Base-by-base conservation (phyloP, 1,140 invertebrate genomes). In the Coboldia fuscipes region DNA sequence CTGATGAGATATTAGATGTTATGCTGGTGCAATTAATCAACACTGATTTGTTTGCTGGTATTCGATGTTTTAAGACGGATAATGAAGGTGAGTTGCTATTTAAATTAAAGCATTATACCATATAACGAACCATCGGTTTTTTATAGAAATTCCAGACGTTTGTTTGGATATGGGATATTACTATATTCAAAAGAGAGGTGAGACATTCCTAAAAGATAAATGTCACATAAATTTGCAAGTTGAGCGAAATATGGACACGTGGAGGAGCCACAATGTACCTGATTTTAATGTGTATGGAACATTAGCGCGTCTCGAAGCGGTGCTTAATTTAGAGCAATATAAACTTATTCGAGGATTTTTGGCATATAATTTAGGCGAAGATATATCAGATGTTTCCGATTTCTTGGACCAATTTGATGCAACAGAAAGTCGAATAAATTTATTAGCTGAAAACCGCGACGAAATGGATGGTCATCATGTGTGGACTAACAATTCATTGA, bases 361-460 rank as follows among this genome's bases (percentile, higher is more conserved):
- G 1, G 69, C 73, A 1, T 80, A 86, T 50, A 97, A 98, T 61
- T 71, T 97, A 27, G 89, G 86, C 12, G 92, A 98, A 55, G 68
- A 70, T 38, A 58, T 92, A 10, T 77, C 80, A 37, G 78, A 84
- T 42, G 57, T 70, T 40, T 58, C 58, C 34, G 39, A 43, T 13
- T 48, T 50, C 14, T 45, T 43, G 17, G 12, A 20, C 6, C 36
- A 45, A 30, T 37, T 40, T 17, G 45, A 47, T 38, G 24, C 40
- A 22, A 8, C 21, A 35, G 35, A 21, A 36, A 45, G 36, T 46
- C 45, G 14, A 45, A 43, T 43, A 30, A 43, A 9, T 27, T 15
- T 30, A 28, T 32, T 22, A 28, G 17, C 34, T 30, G 33, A 29
- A 14, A 15, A 33, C 14, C 17, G 10, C 13, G 10, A 9, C 6